Evolutionary conservation across 2,113 vertebrate species (phyloP).

Genomic region (Lathamus discolor): DNA sequence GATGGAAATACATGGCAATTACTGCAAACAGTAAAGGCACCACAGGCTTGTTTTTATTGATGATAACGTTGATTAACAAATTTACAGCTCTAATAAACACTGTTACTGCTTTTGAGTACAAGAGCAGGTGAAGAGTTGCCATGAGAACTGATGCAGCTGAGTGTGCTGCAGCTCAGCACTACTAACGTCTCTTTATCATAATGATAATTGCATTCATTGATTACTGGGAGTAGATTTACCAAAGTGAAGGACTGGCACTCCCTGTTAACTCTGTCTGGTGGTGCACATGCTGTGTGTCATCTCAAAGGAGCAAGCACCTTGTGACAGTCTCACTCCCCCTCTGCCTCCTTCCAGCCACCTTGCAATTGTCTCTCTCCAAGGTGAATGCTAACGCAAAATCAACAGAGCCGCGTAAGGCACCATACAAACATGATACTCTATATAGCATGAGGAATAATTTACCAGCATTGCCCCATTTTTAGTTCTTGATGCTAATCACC

Average conservation of each 20-base stretch:
- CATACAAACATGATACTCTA: not conserved
- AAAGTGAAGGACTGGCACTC: not conserved
- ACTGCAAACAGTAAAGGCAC: slow-evolving; percentile 12
- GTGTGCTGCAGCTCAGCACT: not conserved
- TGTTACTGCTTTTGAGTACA: slow-evolving; percentile 10
- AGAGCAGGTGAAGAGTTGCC: slow-evolving; percentile 38
- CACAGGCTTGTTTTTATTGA: slow-evolving; percentile 46
- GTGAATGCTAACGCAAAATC: not conserved
- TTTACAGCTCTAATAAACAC: slow-evolving; percentile 27
- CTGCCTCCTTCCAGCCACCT: not conserved
- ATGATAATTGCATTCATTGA: not conserved
- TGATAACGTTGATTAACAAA: slow-evolving; percentile 57
- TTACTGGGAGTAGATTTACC: not conserved
- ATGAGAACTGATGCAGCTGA: slow-evolving; percentile 25
- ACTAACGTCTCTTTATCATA: not conserved
- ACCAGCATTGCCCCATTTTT: not conserved
- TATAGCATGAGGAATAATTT: not conserved
- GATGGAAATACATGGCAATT: slow-evolving; percentile 46
- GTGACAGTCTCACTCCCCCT: not conserved
- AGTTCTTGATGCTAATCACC: not conserved
- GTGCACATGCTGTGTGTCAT: not conserved
- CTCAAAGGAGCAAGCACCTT: not conserved
- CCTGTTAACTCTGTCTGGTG: not conserved
- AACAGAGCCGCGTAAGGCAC: not conserved
- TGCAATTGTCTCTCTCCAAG: not conserved